These are phyloP conservation scores for Actinostola sp. DNA, from an alignment of 92 coral and sea anemone species.

Conservation along the genomic window DNA sequence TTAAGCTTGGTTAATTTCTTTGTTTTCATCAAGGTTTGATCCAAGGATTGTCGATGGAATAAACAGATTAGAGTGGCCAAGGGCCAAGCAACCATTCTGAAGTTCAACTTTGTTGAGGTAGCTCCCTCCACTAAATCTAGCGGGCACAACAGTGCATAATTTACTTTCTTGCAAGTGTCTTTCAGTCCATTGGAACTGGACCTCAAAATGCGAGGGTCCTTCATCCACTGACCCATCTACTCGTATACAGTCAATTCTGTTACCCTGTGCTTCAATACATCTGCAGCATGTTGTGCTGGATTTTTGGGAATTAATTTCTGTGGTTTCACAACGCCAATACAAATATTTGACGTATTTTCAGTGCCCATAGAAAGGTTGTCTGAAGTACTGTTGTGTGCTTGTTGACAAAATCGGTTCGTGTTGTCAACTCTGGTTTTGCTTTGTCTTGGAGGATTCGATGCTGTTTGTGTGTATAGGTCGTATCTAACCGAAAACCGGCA, in stretches of 20 bases:
- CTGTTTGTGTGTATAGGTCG: conserved; percentile 55
- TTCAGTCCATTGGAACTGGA: conserved; percentile 61
- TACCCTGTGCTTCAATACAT: conserved; percentile 41
- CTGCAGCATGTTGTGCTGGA: conserved; percentile 54
- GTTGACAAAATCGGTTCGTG: conserved; percentile 59
- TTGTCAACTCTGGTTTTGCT: conserved; percentile 39
- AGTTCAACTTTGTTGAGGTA: conserved; percentile 37
- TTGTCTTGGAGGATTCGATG: conserved; percentile 15
- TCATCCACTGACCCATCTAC: conserved; percentile 65
- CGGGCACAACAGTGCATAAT: conserved; percentile 23
- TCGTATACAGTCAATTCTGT: conserved; percentile 42
- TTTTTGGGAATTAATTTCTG: conserved; percentile 43
- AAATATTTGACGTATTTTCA: conserved; percentile 35
- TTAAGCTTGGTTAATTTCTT: conserved; percentile 45
- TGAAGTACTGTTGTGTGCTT: conserved; percentile 38
- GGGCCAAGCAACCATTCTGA: conserved; percentile 45
- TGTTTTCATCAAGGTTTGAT: conserved; percentile 34
- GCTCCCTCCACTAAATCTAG: conserved; percentile 40
- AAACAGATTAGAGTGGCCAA: conserved; percentile 34
- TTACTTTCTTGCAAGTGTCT: conserved; percentile 40
- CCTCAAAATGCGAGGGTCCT: conserved; percentile 47
- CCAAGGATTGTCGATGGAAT: conserved; percentile 45
- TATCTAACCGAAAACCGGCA: conserved; percentile 52
- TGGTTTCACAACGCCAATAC: conserved; percentile 61
- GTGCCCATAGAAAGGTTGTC: conserved; percentile 61